Percentiles rank a stretch among this genome's conserved stretches.
Conservation (phyloP, 2,113 vertebrate species). For the Sander lucioperca region DNA sequence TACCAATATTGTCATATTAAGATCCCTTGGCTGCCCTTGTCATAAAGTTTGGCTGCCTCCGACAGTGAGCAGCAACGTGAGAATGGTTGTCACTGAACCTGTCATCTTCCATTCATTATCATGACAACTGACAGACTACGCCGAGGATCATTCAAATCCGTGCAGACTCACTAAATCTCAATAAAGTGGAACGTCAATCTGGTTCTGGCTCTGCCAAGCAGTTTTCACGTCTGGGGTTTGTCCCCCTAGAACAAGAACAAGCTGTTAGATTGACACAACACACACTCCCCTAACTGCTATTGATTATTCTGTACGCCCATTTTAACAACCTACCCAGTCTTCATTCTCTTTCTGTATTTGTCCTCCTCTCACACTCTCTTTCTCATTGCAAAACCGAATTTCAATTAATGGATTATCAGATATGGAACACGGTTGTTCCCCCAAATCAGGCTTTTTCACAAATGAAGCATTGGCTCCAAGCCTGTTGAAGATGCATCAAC, state of each 20-base stretch:
- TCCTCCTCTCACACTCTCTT: conserved; percentile 25
- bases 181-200: conserved; percentile 74
- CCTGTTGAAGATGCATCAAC: not conserved
- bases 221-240: conserved; percentile 57
- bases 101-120: conserved; percentile 77
- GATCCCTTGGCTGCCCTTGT: conserved; percentile 73
- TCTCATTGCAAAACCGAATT: conserved; percentile 55
- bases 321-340: conserved; percentile 44
- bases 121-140: conserved; percentile 74
- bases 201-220: conserved; percentile 47
- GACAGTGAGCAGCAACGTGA: conserved; percentile 63
- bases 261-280: conserved; percentile 75
- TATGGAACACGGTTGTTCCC: conserved; percentile 30
- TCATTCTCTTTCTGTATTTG: conserved; percentile 52
- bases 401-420: conserved; percentile 64
- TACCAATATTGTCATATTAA: conserved; percentile 51
- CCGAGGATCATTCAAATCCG: conserved; percentile 70
- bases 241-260: conserved; percentile 72
- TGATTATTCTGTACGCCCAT: conserved; percentile 65
- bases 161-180: conserved; percentile 74
- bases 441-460: conserved; percentile 18
- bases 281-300: conserved; percentile 71
- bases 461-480: conserved; percentile 15
- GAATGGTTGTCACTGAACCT: conserved; percentile 66
- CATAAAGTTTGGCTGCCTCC: conserved; percentile 61